Base-by-base conservation (phyloP, 2,888 invertebrate species). In the Acanthococcus lagerstroemiae region DNA sequence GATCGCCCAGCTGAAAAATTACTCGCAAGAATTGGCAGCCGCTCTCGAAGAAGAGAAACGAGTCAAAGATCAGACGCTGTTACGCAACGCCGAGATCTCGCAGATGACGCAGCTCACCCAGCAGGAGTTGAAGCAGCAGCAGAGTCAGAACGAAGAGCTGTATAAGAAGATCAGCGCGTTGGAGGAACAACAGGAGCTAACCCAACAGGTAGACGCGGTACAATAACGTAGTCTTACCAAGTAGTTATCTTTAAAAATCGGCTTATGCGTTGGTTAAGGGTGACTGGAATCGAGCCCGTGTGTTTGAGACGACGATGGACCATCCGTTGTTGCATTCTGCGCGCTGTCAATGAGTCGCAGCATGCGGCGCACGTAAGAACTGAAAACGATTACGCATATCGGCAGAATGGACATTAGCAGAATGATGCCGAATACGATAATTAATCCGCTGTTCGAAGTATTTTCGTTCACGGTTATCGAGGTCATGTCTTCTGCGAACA, bases 81-180 rank as follows among this genome's bases (percentile, higher is more conserved):
- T 90, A 65, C 80, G 88, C 55, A 90, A 88, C 75, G 90, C 90
- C 1, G 86, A 88, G 77, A 84, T 90, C 72, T 89, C 89, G 0
- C 90, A 90, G 74, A 85, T 85, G 69, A 82, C 87, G 72, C 88
- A 90, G 75, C 80, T 89, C 73, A 82, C 85, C 1, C 84, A 84
- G 72, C 86, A 88, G 72, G 83, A 88, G 71, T 82, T 85, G 74
- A 80, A 86, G 21, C 81, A 84, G 69, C 85, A 87, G 72, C 84
- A 86, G 74, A 74, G 75, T 0, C 86, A 87, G 74, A 80, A 82
- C 66, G 75, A 76, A 1, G 87, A 87, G 7, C 73, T 85, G 30
- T 79, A 81, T 71, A 79, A 74, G 66, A 83, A 81, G 75, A 75
- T 85, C 12, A 75, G 78, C 0, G 78, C 78, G 45, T 73, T 84